Evolutionary conservation across 2,113 vertebrate genomes (phyloP).

Genomic region (Brachyhypopomus gauderio): DNA sequence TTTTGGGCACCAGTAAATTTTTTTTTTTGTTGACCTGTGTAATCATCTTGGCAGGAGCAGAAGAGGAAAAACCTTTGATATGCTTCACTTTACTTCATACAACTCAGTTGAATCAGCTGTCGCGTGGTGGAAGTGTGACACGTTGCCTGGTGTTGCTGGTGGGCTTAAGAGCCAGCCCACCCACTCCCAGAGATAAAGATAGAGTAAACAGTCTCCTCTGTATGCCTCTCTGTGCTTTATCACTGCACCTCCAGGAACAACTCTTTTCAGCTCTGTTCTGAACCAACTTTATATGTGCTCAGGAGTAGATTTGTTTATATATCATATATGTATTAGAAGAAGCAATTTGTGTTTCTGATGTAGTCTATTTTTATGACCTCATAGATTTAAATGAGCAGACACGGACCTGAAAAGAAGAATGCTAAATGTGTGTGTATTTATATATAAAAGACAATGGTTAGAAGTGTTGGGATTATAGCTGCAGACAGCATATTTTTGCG

Average conservation of each 20-base stretch:
- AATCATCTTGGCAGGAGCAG: neutral
- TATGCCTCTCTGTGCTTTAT: neutral
- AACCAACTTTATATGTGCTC: neutral
- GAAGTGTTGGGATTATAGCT: too few relatives aligned
- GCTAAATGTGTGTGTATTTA: neutral
- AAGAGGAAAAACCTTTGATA: neutral
- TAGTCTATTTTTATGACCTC: too few relatives aligned
- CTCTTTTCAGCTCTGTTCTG: neutral
- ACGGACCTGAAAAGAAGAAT: neutral
- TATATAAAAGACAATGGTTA: too few relatives aligned
- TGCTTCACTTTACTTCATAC: neutral
- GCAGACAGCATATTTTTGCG: too few relatives aligned
- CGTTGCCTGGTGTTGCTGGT: neutral
- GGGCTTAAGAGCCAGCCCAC: neutral
- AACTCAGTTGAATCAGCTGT: constrained; percentile 1
- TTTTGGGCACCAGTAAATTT: too few relatives aligned
- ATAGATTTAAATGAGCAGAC: too few relatives aligned
- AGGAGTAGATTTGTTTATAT: neutral
- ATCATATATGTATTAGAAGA: too few relatives aligned
- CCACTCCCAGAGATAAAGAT: neutral
- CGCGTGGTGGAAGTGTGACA: constrained; percentile 4
- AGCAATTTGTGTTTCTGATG: too few relatives aligned
- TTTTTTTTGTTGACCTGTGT: too few relatives aligned
- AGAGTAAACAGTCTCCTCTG: neutral
- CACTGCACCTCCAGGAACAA: neutral